Evolutionary conservation across 2,888 invertebrate genomes (phyloP).

Genomic region (Limnephilus marmoratus): DNA sequence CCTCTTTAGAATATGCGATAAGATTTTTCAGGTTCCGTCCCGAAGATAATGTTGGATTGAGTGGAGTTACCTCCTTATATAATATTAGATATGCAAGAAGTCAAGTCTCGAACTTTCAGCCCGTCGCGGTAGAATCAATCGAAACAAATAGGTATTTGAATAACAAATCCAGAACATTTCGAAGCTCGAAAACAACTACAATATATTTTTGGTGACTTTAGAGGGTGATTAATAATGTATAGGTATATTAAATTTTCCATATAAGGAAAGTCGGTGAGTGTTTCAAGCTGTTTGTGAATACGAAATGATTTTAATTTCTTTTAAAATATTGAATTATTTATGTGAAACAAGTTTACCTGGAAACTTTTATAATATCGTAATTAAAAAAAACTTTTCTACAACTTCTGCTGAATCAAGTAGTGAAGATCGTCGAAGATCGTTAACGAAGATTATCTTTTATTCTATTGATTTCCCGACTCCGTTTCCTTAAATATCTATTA

Average conservation of each 20-base stretch:
- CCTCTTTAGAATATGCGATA: background rate
- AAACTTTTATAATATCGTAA: too few species aligned
- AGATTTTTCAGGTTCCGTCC: background rate
- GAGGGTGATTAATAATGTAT: background rate
- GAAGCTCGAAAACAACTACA: background rate
- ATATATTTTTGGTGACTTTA: background rate
- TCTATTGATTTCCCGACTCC: background rate
- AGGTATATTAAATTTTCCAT: background rate
- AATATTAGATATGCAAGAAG: background rate
- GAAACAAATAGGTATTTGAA: background rate
- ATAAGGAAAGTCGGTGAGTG: background rate
- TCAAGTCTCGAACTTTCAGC: background rate
- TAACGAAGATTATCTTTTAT: background rate
- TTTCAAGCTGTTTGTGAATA: background rate
- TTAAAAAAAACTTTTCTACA: too few species aligned
- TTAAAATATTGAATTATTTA: too few species aligned
- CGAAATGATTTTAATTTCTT: too few species aligned
- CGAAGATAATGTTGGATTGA: conserved; percentile 8
- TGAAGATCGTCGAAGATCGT: background rate
- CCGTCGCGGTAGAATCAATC: background rate
- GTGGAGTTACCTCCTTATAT: background rate
- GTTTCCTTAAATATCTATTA: background rate
- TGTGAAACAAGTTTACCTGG: too few species aligned
- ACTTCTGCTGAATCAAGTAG: too few species aligned
- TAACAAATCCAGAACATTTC: background rate